These are phyloP conservation scores for Mesorhabditis sp. DNA, from an alignment of 2,888 invertebrate species.

Conservation along the genomic window DNA sequence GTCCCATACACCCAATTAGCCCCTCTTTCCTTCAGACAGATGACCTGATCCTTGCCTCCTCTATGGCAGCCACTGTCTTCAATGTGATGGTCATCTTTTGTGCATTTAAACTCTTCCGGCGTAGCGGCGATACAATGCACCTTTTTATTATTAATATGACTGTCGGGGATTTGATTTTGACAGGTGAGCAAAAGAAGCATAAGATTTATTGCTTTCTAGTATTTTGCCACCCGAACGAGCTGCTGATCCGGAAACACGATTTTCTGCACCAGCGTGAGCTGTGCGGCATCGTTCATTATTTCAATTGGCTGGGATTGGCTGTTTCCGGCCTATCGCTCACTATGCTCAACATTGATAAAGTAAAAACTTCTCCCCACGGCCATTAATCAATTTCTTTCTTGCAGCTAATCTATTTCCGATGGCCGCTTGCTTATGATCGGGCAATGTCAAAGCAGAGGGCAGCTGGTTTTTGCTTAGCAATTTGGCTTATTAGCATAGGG, in stretches of 20 bases:
- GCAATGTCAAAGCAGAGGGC: conserved; percentile 57
- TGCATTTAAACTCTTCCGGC: conserved; percentile 49
- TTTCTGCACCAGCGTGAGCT: conserved; percentile 51
- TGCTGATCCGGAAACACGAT: conserved; percentile 54
- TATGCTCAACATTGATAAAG: conserved; percentile 54
- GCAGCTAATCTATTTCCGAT: conserved; percentile 55
- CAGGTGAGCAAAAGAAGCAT: conserved; percentile 28
- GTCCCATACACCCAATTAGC: too few species aligned
- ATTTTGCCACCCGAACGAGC: conserved; percentile 56
- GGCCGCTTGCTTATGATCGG: conserved; percentile 54
- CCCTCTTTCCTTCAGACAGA: conserved; percentile 38
- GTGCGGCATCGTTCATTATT: conserved; percentile 52
- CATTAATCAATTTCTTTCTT: conserved; percentile 10
- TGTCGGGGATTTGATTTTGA: conserved; percentile 53
- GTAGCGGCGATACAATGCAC: conserved; percentile 57
- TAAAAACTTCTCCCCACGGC: not conserved
- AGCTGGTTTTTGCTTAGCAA: conserved; percentile 45
- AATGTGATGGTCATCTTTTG: conserved; percentile 56
- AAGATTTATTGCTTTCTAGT: conserved; percentile 27
- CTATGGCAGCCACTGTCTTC: conserved; percentile 56
- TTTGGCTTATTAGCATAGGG: conserved; percentile 56
- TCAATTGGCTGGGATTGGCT: conserved; percentile 56
- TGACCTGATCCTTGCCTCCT: conserved; percentile 53
- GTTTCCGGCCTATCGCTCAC: conserved; percentile 56
- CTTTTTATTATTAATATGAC: conserved; percentile 57